Evolutionary conservation across 2,113 vertebrate genomes (phyloP).

Genomic region (Diadophis punctatus): DNA sequence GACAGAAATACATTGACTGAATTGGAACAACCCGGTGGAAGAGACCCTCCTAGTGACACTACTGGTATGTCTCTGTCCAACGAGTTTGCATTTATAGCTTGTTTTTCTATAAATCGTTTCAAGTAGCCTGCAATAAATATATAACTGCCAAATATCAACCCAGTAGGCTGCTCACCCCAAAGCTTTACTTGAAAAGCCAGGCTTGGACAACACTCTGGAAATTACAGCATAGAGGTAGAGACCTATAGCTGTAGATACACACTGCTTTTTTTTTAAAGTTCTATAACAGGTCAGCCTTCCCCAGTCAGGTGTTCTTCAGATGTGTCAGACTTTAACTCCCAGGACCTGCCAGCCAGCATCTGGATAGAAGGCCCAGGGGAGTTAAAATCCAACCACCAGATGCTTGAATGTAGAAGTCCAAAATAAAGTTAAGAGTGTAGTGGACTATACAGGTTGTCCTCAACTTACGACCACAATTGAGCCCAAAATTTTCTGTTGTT

Average conservation of each 20-base stretch:
- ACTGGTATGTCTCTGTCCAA: slow-evolving; percentile 13
- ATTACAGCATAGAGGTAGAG: background rate
- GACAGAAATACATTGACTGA: slow-evolving; percentile 58
- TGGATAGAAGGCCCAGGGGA: background rate
- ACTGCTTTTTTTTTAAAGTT: background rate
- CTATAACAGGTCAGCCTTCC: background rate
- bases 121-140: background rate
- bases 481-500: too few relatives aligned
- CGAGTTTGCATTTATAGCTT: background rate
- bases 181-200: background rate
- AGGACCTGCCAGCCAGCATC: background rate
- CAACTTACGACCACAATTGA: too few relatives aligned
- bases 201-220: background rate
- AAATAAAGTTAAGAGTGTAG: background rate
- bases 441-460: background rate
- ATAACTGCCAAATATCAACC: background rate
- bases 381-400: background rate
- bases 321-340: background rate
- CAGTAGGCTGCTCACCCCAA: background rate
- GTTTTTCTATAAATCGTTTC: background rate
- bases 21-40: background rate
- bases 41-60: slow-evolving; percentile 30
- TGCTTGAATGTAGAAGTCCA: background rate
- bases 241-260: too few relatives aligned
- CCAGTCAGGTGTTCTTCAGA: background rate